Percentiles rank a stretch among this genome's conserved stretches.
Evolutionary conservation across 2,113 vertebrate genomes (phyloP).

Genomic region (Dunckerocampus dactyliophorus): DNA sequence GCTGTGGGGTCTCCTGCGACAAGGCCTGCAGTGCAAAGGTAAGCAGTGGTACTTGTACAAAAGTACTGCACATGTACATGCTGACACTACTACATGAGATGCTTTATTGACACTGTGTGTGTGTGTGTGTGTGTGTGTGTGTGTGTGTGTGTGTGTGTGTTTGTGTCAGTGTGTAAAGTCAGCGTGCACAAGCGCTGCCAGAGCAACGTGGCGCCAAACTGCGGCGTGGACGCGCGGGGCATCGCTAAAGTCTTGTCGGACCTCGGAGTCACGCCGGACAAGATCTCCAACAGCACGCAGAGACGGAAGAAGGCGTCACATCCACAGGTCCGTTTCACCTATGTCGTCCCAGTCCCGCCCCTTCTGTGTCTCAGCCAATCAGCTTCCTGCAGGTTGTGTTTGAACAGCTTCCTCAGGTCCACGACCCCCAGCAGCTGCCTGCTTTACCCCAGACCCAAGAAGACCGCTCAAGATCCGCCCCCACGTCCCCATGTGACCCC

Average conservation of each 20-base stretch:
- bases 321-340: too few species aligned
- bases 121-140: conserved; percentile 76
- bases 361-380: too few species aligned
- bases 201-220: conserved; percentile 95
- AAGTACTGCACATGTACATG: too few species aligned
- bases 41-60: conserved; percentile 20
- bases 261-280: conserved; percentile 96
- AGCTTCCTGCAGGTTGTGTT: background rate
- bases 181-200: conserved; percentile 96
- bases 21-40: conserved; percentile 99
- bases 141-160: too few species aligned
- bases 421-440: conserved; percentile 78
- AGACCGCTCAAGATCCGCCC: conserved; percentile 88
- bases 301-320: conserved; percentile 86
- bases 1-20: conserved; percentile 95
- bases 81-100: too few species aligned
- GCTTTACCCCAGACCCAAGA: conserved; percentile 79
- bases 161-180: conserved; percentile 91
- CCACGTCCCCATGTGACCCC: conserved; percentile 94
- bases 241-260: conserved; percentile 96
- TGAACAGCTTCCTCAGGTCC: conserved; percentile 83
- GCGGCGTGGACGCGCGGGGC: conserved; percentile 94
- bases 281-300: conserved; percentile 92
- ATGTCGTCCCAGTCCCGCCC: too few species aligned
- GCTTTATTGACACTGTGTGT: too few species aligned